Evolutionary conservation across 2,113 vertebrate genomes (phyloP).

Genomic region (human (Homo sapiens)): DNA sequence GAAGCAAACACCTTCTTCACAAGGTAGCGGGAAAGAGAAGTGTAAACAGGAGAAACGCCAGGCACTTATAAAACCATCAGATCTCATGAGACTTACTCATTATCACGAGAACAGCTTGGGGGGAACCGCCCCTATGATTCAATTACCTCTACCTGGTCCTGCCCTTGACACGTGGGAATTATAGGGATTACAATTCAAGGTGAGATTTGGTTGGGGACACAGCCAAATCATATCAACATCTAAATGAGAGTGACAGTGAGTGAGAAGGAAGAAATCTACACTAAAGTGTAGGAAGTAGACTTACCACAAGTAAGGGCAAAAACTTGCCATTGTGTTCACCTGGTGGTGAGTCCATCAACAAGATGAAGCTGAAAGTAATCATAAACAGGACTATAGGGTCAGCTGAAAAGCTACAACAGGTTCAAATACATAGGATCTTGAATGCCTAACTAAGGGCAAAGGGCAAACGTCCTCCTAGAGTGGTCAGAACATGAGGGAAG

Average conservation of each 20-base stretch:
- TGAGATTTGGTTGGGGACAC: too few species aligned
- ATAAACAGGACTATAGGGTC: not conserved
- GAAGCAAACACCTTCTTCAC: too few species aligned
- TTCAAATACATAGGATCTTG: not conserved
- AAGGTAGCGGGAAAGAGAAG: too few species aligned
- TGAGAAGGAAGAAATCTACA: not conserved
- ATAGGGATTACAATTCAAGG: too few species aligned
- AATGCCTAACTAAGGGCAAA: not conserved
- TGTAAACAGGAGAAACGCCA: too few species aligned
- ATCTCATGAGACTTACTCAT: too few species aligned
- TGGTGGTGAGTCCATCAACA: not conserved
- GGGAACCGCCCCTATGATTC: too few species aligned
- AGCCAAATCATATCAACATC: too few species aligned
- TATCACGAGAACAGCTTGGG: too few species aligned
- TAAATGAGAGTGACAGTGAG: not conserved
- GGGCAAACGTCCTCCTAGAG: not conserved
- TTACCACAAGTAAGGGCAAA: not conserved
- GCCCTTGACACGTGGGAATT: too few species aligned
- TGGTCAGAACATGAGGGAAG: not conserved
- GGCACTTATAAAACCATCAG: too few species aligned
- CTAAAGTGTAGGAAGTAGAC: not conserved
- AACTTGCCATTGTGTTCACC: not conserved
- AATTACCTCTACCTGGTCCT: too few species aligned
- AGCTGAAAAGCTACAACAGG: not conserved
- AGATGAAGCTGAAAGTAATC: not conserved